Evolutionary conservation across 2,113 vertebrate species (phyloP).

Genomic region (Sylvicapra grimmia): DNA sequence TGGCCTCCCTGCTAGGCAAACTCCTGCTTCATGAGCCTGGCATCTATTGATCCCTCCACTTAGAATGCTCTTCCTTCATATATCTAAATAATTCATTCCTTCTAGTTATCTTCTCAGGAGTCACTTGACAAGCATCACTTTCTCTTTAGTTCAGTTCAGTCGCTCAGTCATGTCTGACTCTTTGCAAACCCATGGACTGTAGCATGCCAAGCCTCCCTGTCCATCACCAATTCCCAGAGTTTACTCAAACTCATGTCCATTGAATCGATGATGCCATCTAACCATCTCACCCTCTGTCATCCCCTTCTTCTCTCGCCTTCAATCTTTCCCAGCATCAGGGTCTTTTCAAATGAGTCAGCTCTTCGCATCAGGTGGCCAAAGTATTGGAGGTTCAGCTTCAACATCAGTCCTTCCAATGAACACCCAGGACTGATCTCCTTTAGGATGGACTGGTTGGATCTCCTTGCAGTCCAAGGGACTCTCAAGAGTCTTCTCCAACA

Average conservation of each 20-base stretch:
- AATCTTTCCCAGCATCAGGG: not conserved
- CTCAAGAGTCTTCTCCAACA: not conserved
- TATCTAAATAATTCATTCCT: not conserved
- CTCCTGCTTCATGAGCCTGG: not conserved
- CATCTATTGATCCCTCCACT: not conserved
- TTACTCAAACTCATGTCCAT: not conserved
- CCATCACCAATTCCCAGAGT: not conserved
- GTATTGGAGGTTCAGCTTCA: not conserved
- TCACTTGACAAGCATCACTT: not conserved
- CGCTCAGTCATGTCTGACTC: not conserved
- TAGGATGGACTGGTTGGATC: not conserved
- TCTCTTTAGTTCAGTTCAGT: not conserved
- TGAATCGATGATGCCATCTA: not conserved
- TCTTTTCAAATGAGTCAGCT: not conserved
- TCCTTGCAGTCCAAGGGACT: not conserved
- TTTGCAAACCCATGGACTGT: not conserved
- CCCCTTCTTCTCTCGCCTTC: not conserved
- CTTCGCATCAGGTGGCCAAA: not conserved
- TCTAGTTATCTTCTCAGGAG: not conserved
- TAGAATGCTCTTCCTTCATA: not conserved
- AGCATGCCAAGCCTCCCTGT: not conserved
- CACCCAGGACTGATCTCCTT: not conserved
- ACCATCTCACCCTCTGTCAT: not conserved
- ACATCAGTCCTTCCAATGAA: not conserved
- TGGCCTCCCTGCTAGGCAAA: not conserved